These are phyloP conservation scores for Pediacus dermestoides DNA, from an alignment of 2,888 invertebrate species.

Conservation along the genomic window DNA sequence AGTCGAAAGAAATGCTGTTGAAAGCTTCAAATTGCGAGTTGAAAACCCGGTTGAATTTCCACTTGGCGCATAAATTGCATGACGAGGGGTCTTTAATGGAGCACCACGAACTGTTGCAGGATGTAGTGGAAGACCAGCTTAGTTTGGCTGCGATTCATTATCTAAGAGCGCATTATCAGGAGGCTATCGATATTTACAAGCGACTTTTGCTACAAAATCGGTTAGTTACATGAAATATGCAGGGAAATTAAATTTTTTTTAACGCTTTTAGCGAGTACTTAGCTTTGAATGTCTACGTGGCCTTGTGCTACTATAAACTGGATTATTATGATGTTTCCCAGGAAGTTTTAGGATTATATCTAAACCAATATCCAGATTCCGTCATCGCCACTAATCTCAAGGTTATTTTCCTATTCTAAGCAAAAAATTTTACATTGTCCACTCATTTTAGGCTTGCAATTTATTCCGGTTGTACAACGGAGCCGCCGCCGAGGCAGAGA, in stretches of 20 bases:
- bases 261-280: constrained; percentile 69
- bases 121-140: constrained; percentile 90
- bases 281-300: constrained; percentile 95
- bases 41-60: constrained; percentile 78
- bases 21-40: constrained; percentile 63
- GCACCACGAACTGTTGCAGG: constrained; percentile 79
- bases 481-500: constrained; percentile 88
- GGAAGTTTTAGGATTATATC: constrained; percentile 91
- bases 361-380: constrained; percentile 88
- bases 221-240: constrained; percentile 52
- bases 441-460: constrained; percentile 70
- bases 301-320: constrained; percentile 95
- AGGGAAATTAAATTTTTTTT: not conserved
- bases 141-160: constrained; percentile 96
- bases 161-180: constrained; percentile 93
- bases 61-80: constrained; percentile 87
- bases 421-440: too few species aligned
- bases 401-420: constrained; percentile 45
- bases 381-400: constrained; percentile 94
- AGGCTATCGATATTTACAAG: constrained; percentile 98
- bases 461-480: constrained; percentile 87
- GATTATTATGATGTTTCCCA: constrained; percentile 98
- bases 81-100: constrained; percentile 83
- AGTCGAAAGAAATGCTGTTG: constrained; percentile 61
- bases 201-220: constrained; percentile 86